A percentile compares a stretch with the other conserved stretches of the same genome.
These are phyloP conservation scores for Cyprinodon diabolis DNA, from an alignment of 2,797 vertebrate species.

Conservation along the genomic window DNA sequence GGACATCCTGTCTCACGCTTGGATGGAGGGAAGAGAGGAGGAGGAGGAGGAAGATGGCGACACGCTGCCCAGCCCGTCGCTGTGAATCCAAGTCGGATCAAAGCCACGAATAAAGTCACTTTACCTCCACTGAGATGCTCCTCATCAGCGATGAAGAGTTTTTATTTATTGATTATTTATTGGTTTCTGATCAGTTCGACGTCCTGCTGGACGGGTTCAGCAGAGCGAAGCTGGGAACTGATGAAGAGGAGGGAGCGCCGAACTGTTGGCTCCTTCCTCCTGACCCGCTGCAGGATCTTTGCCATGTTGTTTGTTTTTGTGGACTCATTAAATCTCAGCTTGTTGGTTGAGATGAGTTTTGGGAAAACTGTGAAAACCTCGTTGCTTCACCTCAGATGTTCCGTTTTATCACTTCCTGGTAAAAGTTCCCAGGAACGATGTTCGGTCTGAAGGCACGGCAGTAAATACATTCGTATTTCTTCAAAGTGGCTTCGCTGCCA, in stretches of 20 bases:
- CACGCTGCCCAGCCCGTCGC: slow-evolving; percentile 44
- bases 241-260: background rate
- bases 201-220: background rate
- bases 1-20: slow-evolving; percentile 82
- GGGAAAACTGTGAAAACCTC: background rate
- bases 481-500: slow-evolving; percentile 56
- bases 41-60: slow-evolving; percentile 49
- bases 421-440: background rate
- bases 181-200: background rate
- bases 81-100: slow-evolving; percentile 13
- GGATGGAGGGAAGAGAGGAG: slow-evolving; percentile 73
- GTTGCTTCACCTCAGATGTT: background rate
- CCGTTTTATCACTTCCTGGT: too few species aligned
- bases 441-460: background rate
- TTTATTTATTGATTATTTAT: slow-evolving; percentile 33
- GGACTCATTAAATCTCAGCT: background rate
- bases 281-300: background rate
- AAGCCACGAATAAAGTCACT: background rate
- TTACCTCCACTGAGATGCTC: background rate
- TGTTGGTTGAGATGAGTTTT: background rate
- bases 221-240: background rate
- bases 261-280: background rate
- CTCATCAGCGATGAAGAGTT: background rate
- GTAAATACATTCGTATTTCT: slow-evolving; percentile 45
- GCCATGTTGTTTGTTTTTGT: too few species aligned